phyloP scores from a whole-genome alignment of 92 coral and sea anemone species.

The Epizoanthus ramosus region DNA sequence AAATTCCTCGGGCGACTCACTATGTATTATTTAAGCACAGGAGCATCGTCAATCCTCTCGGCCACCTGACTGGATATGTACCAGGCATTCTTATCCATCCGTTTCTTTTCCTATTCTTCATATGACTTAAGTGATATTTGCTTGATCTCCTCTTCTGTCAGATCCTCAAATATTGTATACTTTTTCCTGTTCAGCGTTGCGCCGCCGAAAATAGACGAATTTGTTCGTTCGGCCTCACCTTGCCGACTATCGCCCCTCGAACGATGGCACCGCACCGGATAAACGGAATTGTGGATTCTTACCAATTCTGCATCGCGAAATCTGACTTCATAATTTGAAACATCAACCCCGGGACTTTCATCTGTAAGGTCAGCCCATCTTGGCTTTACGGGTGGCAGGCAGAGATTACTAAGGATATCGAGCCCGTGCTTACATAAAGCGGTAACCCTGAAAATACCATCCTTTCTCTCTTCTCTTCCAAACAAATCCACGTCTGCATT shows the following conservation, averaged over 20 bases:
- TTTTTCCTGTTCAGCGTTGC: conserved; percentile 54
- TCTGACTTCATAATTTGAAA: conserved; percentile 15
- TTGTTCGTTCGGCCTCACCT: conserved; percentile 55
- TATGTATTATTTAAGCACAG: conserved; percentile 29
- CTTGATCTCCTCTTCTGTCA: conserved; percentile 48
- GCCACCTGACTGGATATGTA: conserved; percentile 10
- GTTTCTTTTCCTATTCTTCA: conserved; percentile 47
- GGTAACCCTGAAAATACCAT: too few relatives aligned
- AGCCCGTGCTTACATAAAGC: too few relatives aligned
- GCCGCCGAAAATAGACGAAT: conserved; percentile 50
- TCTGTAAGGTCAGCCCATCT: too few relatives aligned
- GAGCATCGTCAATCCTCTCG: conserved; percentile 35
- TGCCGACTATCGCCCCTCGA: conserved; percentile 41
- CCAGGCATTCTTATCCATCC: conserved; percentile 49
- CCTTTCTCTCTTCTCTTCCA: too few relatives aligned
- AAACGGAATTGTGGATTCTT: conserved; percentile 27
- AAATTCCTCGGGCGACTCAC: conserved; percentile 2
- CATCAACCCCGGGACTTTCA: too few relatives aligned
- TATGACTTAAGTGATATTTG: conserved; percentile 40
- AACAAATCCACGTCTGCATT: too few relatives aligned
- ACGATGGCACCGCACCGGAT: conserved; percentile 20
- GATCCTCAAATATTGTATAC: conserved; percentile 46
- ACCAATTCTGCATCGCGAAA: conserved; percentile 51
- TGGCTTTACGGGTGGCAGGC: too few relatives aligned
- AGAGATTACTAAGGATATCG: too few relatives aligned